Conservation (phyloP, 2,888 invertebrate species). For the Synanthedon tipuliformis region DNA sequence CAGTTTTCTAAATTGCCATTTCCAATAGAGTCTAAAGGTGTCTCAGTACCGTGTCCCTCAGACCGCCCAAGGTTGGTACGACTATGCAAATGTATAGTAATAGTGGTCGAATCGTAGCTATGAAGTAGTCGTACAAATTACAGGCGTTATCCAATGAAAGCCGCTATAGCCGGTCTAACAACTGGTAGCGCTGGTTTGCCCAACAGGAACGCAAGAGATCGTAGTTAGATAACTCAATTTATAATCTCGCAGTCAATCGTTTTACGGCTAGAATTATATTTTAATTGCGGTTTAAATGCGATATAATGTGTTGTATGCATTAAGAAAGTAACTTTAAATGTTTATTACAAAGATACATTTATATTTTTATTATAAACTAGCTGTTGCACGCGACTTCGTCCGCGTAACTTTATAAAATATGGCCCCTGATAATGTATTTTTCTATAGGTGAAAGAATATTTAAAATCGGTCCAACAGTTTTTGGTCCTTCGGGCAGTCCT, state of each 20-base stretch:
- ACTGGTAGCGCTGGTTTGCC: slow-evolving; percentile 21
- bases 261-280: background rate
- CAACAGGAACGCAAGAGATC: slow-evolving; percentile 13
- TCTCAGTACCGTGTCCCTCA: background rate
- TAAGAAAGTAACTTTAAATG: too few relatives aligned
- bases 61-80: slow-evolving; percentile 24
- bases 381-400: too few relatives aligned
- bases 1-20: too few relatives aligned
- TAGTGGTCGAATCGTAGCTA: background rate
- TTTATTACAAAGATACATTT: too few relatives aligned
- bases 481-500: too few relatives aligned
- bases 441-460: too few relatives aligned
- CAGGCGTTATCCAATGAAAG: background rate
- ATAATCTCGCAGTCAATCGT: slow-evolving; percentile 8
- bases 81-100: slow-evolving; percentile 22
- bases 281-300: background rate
- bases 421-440: too few relatives aligned
- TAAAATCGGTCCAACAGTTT: too few relatives aligned
- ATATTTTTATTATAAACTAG: too few relatives aligned
- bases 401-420: too few relatives aligned
- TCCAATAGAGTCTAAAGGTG: background rate
- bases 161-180: slow-evolving; percentile 11
- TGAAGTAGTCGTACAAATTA: background rate
- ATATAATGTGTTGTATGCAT: too few relatives aligned
- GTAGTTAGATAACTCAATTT: slow-evolving; percentile 18